Evolutionary conservation across 2,797 vertebrate species (phyloP).

Genomic region (Kryptolebias ocellatus): DNA sequence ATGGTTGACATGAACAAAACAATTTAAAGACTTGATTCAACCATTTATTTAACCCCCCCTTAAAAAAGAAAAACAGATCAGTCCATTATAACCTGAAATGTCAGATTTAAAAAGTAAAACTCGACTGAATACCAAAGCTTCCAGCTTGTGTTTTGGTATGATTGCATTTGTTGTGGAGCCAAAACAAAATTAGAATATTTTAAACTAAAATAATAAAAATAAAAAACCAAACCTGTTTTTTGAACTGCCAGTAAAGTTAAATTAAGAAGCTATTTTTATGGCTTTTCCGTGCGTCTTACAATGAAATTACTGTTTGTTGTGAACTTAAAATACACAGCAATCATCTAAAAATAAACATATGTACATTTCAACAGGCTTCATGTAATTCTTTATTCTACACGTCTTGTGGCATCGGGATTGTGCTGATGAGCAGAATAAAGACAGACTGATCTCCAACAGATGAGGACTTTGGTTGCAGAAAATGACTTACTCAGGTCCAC

Average conservation of each 20-base stretch:
- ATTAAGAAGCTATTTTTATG: not conserved
- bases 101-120: constrained; percentile 5
- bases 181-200: not conserved
- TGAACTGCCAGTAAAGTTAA: constrained; percentile 4
- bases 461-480: constrained; percentile 56
- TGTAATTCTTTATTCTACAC: constrained; percentile 67
- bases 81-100: constrained; percentile 4
- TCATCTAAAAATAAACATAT: constrained; percentile 64
- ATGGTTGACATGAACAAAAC: constrained; percentile 40
- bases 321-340: constrained; percentile 39
- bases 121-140: not conserved
- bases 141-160: not conserved
- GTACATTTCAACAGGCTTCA: constrained; percentile 70
- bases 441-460: constrained; percentile 56
- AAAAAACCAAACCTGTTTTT: constrained; percentile 6
- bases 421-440: constrained; percentile 50
- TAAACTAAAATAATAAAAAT: constrained; percentile 4
- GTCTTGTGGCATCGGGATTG: constrained; percentile 51
- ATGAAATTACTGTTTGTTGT: constrained; percentile 18
- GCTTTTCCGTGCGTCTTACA: constrained; percentile 26
- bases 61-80: not conserved
- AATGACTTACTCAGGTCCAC: constrained; percentile 80
- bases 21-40: constrained; percentile 11
- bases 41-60: not conserved
- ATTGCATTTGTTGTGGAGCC: constrained; percentile 8